Evolutionary conservation across 2,888 invertebrate species (phyloP).

Genomic region (Slavum lentiscoides): DNA sequence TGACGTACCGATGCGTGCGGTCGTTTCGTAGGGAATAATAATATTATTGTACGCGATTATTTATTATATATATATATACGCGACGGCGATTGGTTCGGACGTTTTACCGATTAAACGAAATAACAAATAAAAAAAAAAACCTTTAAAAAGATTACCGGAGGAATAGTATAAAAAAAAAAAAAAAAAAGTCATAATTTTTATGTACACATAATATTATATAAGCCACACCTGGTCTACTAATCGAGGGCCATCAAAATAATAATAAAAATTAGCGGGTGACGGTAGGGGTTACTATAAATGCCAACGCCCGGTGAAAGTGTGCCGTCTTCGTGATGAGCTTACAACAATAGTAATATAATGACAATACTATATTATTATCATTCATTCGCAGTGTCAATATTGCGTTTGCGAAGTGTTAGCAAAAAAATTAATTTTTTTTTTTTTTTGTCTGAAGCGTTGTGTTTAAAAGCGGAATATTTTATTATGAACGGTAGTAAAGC

Average conservation of each 20-base stretch:
- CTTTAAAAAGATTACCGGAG: too few relatives aligned
- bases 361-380: neutral
- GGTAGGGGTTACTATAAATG: neutral
- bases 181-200: too few relatives aligned
- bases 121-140: neutral
- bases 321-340: too few relatives aligned
- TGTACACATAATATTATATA: too few relatives aligned
- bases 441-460: slow-evolving; percentile 33
- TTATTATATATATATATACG: too few relatives aligned
- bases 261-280: too few relatives aligned
- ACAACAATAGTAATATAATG: neutral
- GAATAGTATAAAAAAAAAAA: too few relatives aligned
- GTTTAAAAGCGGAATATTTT: slow-evolving; percentile 36
- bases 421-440: neutral
- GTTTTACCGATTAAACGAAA: neutral
- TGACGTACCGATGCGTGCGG: neutral
- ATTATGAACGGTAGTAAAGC: slow-evolving; percentile 30
- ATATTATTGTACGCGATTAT: too few relatives aligned
- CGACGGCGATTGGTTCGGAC: neutral
- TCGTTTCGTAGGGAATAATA: too few relatives aligned
- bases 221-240: too few relatives aligned
- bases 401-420: slow-evolving; percentile 25
- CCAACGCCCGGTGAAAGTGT: neutral
- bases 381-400: neutral
- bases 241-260: slow-evolving; percentile 43